phyloP scores from a whole-genome alignment of 2,888 invertebrate genomes.

The Cerastis leucographa region DNA sequence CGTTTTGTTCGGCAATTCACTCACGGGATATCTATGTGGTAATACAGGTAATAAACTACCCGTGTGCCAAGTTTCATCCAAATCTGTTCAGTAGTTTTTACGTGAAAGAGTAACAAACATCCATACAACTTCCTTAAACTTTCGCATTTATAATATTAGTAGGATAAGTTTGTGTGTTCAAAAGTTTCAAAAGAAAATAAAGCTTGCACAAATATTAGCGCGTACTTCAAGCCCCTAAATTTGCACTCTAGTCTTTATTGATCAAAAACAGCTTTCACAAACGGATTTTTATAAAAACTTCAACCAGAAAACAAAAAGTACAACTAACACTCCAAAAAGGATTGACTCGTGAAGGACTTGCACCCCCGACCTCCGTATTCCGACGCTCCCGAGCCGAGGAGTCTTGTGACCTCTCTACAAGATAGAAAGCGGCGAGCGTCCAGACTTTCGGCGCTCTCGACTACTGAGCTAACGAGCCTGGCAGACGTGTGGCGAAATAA shows the following conservation, averaged over 20 bases:
- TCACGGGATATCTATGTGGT: too few relatives aligned
- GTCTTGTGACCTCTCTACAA: constrained; percentile 17
- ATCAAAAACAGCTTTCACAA: background rate
- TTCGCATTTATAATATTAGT: too few relatives aligned
- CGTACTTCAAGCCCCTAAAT: background rate
- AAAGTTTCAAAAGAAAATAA: background rate
- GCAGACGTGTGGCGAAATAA: constrained; percentile 8
- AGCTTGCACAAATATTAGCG: background rate
- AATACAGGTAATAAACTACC: too few relatives aligned
- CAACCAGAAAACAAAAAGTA: background rate
- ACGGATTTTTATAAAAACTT: background rate
- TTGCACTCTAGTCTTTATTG: too few relatives aligned
- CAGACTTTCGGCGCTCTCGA: constrained; percentile 41
- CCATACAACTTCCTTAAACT: too few relatives aligned
- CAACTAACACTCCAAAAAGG: background rate
- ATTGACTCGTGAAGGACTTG: constrained; percentile 66
- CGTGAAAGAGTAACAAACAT: too few relatives aligned
- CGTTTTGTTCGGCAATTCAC: too few relatives aligned
- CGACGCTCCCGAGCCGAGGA: constrained; percentile 20
- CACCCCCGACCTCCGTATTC: constrained; percentile 61
- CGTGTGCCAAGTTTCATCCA: too few relatives aligned
- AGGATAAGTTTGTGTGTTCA: too few relatives aligned
- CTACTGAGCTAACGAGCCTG: constrained; percentile 58
- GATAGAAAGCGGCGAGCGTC: constrained; percentile 41
- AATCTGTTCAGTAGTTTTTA: too few relatives aligned